Evolutionary conservation across 2,888 invertebrate species (phyloP), one percentile per base, ranked within the genome.

Genomic region (Phytoseiulus persimilis): DNA sequence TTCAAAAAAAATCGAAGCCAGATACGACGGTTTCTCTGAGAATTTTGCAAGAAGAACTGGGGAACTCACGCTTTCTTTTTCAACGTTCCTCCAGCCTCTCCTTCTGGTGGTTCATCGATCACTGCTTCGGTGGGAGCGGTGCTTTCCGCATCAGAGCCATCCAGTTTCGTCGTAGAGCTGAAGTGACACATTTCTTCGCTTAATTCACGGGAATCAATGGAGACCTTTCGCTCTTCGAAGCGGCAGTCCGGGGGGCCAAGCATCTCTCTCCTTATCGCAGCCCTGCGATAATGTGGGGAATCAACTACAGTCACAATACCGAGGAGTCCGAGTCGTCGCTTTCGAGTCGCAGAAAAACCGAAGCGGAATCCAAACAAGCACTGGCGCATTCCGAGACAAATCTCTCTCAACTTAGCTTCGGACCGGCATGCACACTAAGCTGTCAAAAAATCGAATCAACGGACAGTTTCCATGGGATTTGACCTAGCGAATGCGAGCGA

Each of bases 51-150:
- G 94, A 94, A 91, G 94, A 92, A 31, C 94, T 94, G 0, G 94
- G 93, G 94, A 95, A 91, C 95, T 95, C 0, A 95, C 94, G 91
- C 95, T 95, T 92, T 96, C 95, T 92, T 96, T 96, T 92, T 96
- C 96, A 23, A 95, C 95, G 92, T 96, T 95, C 92, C 95, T 95
- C 33, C 14, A n/a, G 33, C 9, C 91, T 95, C 91, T 83, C 91
- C 91, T 32, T 91, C 91, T 32, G 90, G 87, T 6, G 87, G 83
- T 28, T 87, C 87, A 33, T 87, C 87, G n/a, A 14, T 87, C n/a
- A 14, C 87, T 3, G 87, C 39, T 33, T n/a, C 87, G 9, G 87
- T 23, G 1, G 45, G 32, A 45, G 39, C 87, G 32, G 87, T 45
- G 45, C 87, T n/a, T 32, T 87, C 87, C n/a, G n/a, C 28, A 87